Conservation (phyloP, 1,140 invertebrate genomes). For the Heliothis subflexa region DNA sequence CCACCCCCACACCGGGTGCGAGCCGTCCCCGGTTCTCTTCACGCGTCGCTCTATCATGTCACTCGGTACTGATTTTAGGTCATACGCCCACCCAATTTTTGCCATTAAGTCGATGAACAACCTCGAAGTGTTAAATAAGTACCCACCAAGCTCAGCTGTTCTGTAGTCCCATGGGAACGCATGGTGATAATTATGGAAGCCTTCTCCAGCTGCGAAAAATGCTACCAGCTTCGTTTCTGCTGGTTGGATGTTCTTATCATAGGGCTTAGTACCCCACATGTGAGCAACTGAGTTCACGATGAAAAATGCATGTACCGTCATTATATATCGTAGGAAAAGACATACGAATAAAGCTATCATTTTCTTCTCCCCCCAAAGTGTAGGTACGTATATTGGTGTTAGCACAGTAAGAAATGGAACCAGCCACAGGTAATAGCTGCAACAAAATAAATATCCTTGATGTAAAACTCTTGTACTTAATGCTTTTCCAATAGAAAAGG, state of each 20-base stretch:
- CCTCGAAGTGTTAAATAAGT: slow-evolving; percentile 87
- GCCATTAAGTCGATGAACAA: slow-evolving; percentile 89
- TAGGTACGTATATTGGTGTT: slow-evolving; percentile 90
- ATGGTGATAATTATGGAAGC: slow-evolving; percentile 93
- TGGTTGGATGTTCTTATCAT: slow-evolving; percentile 90
- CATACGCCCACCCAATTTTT: slow-evolving; percentile 88
- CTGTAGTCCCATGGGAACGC: slow-evolving; percentile 92
- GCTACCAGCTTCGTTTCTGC: slow-evolving; percentile 88
- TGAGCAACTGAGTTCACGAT: slow-evolving; percentile 93
- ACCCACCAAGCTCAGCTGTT: slow-evolving; percentile 88
- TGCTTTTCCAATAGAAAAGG: no score
- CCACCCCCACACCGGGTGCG: slow-evolving; percentile 79
- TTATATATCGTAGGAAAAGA: slow-evolving; percentile 88
- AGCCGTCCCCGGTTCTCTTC: slow-evolving; percentile 89
- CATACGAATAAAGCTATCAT: slow-evolving; percentile 88
- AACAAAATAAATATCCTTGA: slow-evolving; percentile 46
- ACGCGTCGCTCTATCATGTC: slow-evolving; percentile 85
- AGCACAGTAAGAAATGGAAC: slow-evolving; percentile 90
- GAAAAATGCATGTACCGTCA: slow-evolving; percentile 90
- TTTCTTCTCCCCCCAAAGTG: slow-evolving; percentile 90
- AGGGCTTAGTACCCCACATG: slow-evolving; percentile 90
- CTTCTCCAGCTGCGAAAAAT: slow-evolving; percentile 87
- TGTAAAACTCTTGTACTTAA: not conserved
- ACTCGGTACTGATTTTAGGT: slow-evolving; percentile 87
- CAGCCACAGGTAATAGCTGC: slow-evolving; percentile 89